Conservation (phyloP, 2,888 invertebrate genomes). For the Adelphocoris suturalis region DNA sequence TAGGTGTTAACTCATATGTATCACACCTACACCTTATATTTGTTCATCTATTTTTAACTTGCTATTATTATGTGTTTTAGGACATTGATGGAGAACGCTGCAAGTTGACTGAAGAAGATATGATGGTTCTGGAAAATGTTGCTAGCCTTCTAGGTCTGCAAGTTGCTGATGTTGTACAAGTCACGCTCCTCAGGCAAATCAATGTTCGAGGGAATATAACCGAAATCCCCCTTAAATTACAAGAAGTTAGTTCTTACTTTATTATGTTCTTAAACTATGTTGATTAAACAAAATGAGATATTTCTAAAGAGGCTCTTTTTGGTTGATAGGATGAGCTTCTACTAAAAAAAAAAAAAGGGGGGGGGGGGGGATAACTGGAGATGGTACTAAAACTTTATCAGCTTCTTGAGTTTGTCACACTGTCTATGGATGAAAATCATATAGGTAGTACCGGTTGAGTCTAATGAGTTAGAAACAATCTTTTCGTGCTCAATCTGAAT, state of each 20-base stretch:
- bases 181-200: constrained; percentile 89
- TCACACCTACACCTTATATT: background rate
- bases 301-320: too few relatives aligned
- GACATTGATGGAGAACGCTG: constrained; percentile 94
- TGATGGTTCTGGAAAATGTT: constrained; percentile 86
- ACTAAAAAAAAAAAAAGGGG: too few relatives aligned
- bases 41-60: constrained; percentile 1
- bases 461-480: too few relatives aligned
- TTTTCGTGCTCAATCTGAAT: too few relatives aligned
- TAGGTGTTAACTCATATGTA: too few relatives aligned
- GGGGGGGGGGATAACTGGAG: too few relatives aligned
- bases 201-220: constrained; percentile 96
- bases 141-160: constrained; percentile 87
- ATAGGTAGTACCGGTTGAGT: too few relatives aligned
- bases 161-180: constrained; percentile 86
- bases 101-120: constrained; percentile 85
- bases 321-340: too few relatives aligned
- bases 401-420: too few relatives aligned
- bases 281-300: background rate
- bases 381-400: too few relatives aligned
- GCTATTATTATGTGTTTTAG: constrained; percentile 77
- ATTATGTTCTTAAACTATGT: background rate
- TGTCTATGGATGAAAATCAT: too few relatives aligned
- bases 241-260: constrained; percentile 83
- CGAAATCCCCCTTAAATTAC: constrained; percentile 92